These are phyloP conservation scores for Oceanites oceanicus DNA, from an alignment of 2,113 vertebrate species.

Conservation along the genomic window DNA sequence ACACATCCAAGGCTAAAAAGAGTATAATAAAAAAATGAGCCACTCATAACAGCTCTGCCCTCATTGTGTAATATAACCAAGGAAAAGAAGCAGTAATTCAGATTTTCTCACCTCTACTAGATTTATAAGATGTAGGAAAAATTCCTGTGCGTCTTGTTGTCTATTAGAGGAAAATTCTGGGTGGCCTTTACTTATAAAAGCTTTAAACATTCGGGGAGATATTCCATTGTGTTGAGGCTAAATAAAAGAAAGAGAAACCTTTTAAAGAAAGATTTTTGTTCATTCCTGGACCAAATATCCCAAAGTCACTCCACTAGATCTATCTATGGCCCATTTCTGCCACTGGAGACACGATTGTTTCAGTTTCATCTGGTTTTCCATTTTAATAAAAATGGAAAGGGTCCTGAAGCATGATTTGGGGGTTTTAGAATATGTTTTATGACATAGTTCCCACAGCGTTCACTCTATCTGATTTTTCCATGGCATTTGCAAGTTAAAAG, in stretches of 20 bases:
- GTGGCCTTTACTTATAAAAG: constrained; percentile 90
- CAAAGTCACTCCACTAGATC: neutral
- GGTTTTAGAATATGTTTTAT: neutral
- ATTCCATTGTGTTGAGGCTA: constrained; percentile 91
- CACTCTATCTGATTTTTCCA: neutral
- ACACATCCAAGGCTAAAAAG: neutral
- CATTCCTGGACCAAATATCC: neutral
- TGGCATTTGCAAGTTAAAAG: neutral
- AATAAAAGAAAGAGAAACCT: neutral
- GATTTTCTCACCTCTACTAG: constrained; percentile 86
- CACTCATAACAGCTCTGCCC: neutral
- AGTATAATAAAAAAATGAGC: neutral
- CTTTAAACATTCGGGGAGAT: constrained; percentile 92
- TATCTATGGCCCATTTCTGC: neutral
- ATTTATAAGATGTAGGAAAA: constrained; percentile 91
- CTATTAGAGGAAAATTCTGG: constrained; percentile 94
- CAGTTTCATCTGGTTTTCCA: neutral
- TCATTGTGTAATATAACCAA: neutral
- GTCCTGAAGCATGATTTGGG: neutral
- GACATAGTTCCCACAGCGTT: neutral
- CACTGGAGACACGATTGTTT: neutral
- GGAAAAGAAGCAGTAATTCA: neutral
- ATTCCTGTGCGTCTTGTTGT: constrained; percentile 94
- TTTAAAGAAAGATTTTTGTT: neutral
- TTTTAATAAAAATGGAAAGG: neutral